Base-by-base conservation (phyloP, 2,888 invertebrate species). In the Pegoplata infirma region DNA sequence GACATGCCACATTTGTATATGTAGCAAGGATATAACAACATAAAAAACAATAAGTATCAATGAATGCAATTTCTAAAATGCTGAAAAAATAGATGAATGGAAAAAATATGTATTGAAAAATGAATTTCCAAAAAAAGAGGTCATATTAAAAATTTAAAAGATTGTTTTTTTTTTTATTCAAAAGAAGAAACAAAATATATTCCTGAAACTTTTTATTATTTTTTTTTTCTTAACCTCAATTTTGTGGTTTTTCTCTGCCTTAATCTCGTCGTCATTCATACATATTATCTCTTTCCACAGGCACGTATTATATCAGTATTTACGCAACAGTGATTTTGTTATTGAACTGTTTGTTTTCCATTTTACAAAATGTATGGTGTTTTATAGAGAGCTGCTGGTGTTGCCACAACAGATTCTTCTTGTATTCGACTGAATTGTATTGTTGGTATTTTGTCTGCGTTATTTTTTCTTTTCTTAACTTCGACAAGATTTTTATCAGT, bases 301-400 rank as follows among this genome's bases (percentile, higher is more conserved):
- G 61, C 79, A 79, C 79, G 79, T 79, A 75, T 79, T 79, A 67
- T 79, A 79, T 79, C 79, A 75, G 79, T 79, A 75, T 79, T 79
- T 79, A 79, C 79, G 79, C 79, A 75, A 79, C 79, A 75, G 56
- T 79, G 79, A 69, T 67, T 79, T 79, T 63, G 49, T 75, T 75
- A 75, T 79, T 79, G 79, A 79, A 79, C 79, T 28, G 28, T 47
- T 61, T 47, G 64, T 40, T 25, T 63, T 12, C n/a, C n/a, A 14
- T 53, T 16, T 16, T 40, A 40, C 12, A 3, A 40, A 40, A n/a
- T 25, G 25, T 25, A 3, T 25, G 25, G n/a, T n/a, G n/a, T n/a
- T n/a, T n/a, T n/a, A n/a, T n/a, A n/a, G n/a, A 10, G 10, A 44
- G 21, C 32, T 36, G 61, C 61, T 63, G 55, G 32, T 56, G 36